These are phyloP conservation scores for Camponotus floridanus DNA, from an alignment of 1,140 invertebrate genomes.

Conservation along the genomic window DNA sequence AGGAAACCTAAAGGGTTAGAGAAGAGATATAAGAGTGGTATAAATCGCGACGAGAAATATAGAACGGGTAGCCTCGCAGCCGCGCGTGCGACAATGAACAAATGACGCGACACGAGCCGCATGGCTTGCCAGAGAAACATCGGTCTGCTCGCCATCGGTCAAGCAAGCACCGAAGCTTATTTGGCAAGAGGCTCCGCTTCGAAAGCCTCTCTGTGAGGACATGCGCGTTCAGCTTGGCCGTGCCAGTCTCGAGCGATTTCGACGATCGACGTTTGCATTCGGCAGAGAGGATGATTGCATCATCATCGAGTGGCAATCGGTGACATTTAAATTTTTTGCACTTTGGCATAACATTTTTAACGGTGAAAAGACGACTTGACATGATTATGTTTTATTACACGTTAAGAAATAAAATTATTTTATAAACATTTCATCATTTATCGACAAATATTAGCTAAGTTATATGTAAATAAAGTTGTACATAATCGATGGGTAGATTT, in stretches of 20 bases:
- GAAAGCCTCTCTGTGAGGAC: slow-evolving; percentile 87
- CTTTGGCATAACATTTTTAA: background rate
- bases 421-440: no score
- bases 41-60: slow-evolving; percentile 4
- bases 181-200: slow-evolving; percentile 83
- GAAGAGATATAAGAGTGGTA: background rate
- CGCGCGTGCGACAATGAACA: slow-evolving; percentile 86
- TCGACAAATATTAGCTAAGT: background rate
- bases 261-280: background rate
- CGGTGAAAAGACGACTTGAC: background rate
- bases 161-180: slow-evolving; percentile 81
- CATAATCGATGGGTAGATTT: background rate
- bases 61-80: slow-evolving; percentile 82
- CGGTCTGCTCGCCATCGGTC: slow-evolving; percentile 75
- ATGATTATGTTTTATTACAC: background rate
- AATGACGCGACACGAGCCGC: slow-evolving; percentile 86
- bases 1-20: background rate
- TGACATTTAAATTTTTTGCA: background rate
- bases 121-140: slow-evolving; percentile 86
- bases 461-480: background rate
- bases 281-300: background rate
- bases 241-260: slow-evolving; percentile 43
- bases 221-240: slow-evolving; percentile 84
- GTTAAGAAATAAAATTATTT: background rate
- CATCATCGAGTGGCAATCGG: background rate